Evolutionary conservation across 2,797 vertebrate species (phyloP).

Genomic region (Leptodactylus fallax): DNA sequence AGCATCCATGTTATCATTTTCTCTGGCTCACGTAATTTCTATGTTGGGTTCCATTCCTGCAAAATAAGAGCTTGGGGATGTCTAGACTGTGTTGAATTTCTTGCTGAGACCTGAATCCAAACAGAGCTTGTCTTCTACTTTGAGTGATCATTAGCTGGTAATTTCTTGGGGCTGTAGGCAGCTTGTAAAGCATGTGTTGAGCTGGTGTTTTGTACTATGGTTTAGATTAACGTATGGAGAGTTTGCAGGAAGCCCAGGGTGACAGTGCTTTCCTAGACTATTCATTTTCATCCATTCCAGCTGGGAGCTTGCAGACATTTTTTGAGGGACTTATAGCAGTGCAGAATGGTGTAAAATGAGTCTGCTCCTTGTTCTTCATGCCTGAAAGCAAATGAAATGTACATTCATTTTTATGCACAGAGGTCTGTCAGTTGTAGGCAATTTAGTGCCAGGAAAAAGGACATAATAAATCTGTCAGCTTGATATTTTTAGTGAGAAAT

Average conservation of each 20-base stretch:
- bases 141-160: constrained; percentile 56
- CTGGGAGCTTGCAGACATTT: constrained; percentile 51
- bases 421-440: constrained; percentile 53
- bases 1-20: constrained; percentile 10
- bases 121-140: constrained; percentile 46
- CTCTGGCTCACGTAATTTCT: not conserved
- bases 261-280: constrained; percentile 51
- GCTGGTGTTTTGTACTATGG: constrained; percentile 54
- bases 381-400: constrained; percentile 55
- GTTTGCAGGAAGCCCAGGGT: constrained; percentile 54
- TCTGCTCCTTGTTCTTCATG: constrained; percentile 49
- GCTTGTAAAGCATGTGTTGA: constrained; percentile 57
- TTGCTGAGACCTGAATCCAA: constrained; percentile 46
- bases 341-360: constrained; percentile 52
- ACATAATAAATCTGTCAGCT: constrained; percentile 44
- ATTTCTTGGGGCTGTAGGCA: constrained; percentile 58
- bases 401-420: constrained; percentile 57
- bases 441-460: constrained; percentile 48
- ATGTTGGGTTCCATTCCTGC: not conserved
- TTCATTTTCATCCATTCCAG: constrained; percentile 62
- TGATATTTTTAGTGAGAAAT: constrained; percentile 35
- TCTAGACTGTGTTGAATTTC: constrained; percentile 47
- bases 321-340: constrained; percentile 47
- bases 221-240: constrained; percentile 48
- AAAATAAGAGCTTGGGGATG: constrained; percentile 3